Conservation (phyloP, 2,797 vertebrate genomes). For the Okamejei kenojei region DNA sequence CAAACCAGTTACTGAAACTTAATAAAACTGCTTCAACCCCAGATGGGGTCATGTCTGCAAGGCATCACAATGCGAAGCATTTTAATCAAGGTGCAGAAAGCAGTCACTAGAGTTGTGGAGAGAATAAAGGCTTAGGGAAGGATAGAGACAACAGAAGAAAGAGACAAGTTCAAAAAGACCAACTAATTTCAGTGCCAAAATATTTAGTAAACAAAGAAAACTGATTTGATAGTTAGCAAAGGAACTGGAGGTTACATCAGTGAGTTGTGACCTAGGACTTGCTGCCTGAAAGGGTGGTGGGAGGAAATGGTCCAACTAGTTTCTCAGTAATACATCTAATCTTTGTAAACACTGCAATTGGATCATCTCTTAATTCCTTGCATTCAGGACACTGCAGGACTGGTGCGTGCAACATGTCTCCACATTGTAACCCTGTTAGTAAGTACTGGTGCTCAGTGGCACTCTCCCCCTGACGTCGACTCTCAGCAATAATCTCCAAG, state of each 20-base stretch:
- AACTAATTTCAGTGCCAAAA: not conserved
- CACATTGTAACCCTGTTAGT: not conserved
- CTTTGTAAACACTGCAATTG: not conserved
- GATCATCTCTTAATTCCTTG: not conserved
- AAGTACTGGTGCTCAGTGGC: not conserved
- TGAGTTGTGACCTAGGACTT: not conserved
- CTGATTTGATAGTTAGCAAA: not conserved
- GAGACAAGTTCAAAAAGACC: not conserved
- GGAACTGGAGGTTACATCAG: not conserved
- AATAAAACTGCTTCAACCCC: not conserved
- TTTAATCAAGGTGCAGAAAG: not conserved
- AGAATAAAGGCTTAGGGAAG: not conserved
- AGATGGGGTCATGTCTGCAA: not conserved
- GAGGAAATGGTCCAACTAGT: not conserved
- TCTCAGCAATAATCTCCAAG: not conserved
- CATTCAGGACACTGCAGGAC: not conserved
- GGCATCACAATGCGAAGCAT: not conserved
- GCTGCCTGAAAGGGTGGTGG: not conserved
- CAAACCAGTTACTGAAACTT: not conserved
- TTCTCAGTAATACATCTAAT: not conserved
- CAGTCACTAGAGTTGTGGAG: not conserved
- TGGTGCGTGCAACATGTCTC: not conserved
- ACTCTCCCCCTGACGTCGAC: not conserved
- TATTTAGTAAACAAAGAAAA: not conserved
- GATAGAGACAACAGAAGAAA: not conserved